Percentiles rank a stretch among this genome's conserved stretches.
phyloP scores from a whole-genome alignment of 2,888 invertebrate genomes.

The Hylaea fasciaria region DNA sequence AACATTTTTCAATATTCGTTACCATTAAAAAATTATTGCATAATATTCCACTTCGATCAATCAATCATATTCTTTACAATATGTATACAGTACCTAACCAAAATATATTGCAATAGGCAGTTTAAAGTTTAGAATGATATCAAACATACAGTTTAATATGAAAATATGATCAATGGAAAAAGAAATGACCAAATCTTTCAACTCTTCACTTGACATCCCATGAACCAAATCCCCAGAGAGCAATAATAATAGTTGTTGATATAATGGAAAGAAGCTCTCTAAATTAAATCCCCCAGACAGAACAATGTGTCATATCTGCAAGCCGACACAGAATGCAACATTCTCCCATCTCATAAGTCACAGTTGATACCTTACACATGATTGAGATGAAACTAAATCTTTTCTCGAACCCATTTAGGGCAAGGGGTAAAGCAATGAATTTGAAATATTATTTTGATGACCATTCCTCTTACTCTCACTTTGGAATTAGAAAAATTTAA shows the following conservation, averaged over 20 bases:
- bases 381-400: constrained; percentile 39
- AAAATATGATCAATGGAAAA: constrained; percentile 21
- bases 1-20: constrained; percentile 33
- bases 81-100: constrained; percentile 26
- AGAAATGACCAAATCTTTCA: constrained; percentile 58
- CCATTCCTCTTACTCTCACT: constrained; percentile 40
- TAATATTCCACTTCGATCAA: constrained; percentile 16
- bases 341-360: constrained; percentile 73
- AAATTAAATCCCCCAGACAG: constrained; percentile 62
- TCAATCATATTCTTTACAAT: constrained; percentile 27
- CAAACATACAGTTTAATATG: constrained; percentile 18
- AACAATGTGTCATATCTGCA: constrained; percentile 69
- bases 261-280: constrained; percentile 62
- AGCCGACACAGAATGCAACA: constrained; percentile 72
- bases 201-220: constrained; percentile 83
- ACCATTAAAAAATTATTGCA: constrained; percentile 20
- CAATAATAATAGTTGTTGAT: constrained; percentile 56
- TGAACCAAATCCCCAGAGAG: constrained; percentile 70
- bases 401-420: constrained; percentile 44
- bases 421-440: constrained; percentile 44
- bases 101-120: constrained; percentile 37
- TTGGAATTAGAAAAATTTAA: constrained; percentile 50
- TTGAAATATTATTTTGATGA: constrained; percentile 25
- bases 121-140: constrained; percentile 26
- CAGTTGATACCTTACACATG: constrained; percentile 53